Conservation (phyloP, 2,888 invertebrate species). For the Apodemia hepburni region DNA sequence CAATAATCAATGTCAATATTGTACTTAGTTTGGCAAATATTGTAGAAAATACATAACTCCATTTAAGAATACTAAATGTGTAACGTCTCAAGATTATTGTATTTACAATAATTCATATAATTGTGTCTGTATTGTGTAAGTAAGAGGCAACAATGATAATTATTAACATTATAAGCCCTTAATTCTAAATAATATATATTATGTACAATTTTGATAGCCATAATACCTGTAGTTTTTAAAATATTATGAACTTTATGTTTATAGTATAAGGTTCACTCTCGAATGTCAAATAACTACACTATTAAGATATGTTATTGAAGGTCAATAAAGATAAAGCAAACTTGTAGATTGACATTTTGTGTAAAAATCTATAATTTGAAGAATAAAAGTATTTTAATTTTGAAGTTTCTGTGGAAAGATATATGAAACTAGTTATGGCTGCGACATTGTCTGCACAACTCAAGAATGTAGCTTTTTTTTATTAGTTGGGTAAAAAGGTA, state of each 20-base stretch:
- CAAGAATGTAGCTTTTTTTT: no score
- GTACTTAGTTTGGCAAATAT: no score
- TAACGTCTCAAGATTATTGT: neutral
- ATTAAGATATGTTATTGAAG: neutral
- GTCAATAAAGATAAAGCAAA: neutral
- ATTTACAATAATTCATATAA: neutral
- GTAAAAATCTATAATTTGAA: neutral
- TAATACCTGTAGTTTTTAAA: constrained; percentile 2
- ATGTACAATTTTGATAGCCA: constrained; percentile 11
- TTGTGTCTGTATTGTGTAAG: neutral
- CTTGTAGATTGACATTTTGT: neutral
- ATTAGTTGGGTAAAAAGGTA: no score
- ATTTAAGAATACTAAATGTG: neutral
- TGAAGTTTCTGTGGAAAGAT: no score
- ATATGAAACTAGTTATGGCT: no score
- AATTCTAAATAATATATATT: neutral
- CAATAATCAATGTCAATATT: no score
- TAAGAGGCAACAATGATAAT: neutral
- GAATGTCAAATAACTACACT: neutral
- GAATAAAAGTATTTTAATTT: no score
- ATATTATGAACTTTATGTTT: neutral
- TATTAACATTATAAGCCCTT: neutral
- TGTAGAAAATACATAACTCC: no score
- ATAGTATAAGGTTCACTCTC: neutral
- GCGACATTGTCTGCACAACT: no score